A percentile compares a stretch with the other conserved stretches of the same genome.
Conservation (phyloP, 1,140 invertebrate species). For the Rhopalosiphum maidis region DNA sequence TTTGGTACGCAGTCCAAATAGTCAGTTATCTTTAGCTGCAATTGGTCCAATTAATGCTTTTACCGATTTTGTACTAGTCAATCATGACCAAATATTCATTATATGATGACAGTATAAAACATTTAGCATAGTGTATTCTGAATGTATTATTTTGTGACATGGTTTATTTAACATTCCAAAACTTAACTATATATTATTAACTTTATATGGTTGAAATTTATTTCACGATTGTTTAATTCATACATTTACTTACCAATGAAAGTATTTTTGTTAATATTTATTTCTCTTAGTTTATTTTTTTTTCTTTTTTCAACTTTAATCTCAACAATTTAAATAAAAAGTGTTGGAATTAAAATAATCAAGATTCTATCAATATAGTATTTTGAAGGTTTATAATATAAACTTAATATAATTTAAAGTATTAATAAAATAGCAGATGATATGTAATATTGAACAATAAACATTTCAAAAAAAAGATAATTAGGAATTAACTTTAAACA, state of each 20-base stretch:
- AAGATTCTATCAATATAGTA: not conserved
- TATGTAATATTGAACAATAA: not conserved
- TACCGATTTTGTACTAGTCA: slow-evolving; percentile 85
- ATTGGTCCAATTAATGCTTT: slow-evolving; percentile 95
- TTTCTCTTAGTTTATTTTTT: slow-evolving; percentile 25
- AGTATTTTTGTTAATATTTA: slow-evolving; percentile 25
- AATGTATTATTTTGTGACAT: slow-evolving; percentile 36
- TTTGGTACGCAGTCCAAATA: slow-evolving; percentile 81
- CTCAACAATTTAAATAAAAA: not conserved
- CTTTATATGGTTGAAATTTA: not conserved
- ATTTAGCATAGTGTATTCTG: slow-evolving; percentile 12
- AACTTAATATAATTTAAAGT: not conserved
- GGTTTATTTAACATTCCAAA: slow-evolving; percentile 35
- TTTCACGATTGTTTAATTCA: slow-evolving; percentile 20
- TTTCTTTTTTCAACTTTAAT: not conserved
- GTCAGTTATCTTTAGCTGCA: slow-evolving; percentile 83
- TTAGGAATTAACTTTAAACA: not conserved
- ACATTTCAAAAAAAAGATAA: not conserved
- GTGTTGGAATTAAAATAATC: not conserved
- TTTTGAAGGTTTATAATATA: not conserved
- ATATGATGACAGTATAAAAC: slow-evolving; percentile 68
- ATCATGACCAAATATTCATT: slow-evolving; percentile 88
- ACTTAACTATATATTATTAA: not conserved
- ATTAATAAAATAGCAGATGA: not conserved
- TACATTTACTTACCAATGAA: not conserved